Conservation (phyloP, 2,888 invertebrate genomes). For the Platycheirus rosarum region DNA sequence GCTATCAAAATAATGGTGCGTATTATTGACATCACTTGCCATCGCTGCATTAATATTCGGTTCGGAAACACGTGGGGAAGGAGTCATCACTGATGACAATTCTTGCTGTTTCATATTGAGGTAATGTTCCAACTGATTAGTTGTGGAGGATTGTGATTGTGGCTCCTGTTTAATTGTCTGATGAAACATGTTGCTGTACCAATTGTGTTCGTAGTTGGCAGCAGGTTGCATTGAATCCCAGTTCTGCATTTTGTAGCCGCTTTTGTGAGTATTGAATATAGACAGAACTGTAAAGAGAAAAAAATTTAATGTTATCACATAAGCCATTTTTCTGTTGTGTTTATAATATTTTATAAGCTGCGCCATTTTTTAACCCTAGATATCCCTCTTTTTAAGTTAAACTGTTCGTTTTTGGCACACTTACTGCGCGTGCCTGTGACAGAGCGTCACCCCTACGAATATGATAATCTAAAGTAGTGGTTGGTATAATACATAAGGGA, state of each 20-base stretch:
- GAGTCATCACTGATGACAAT: constrained; percentile 78
- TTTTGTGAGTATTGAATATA: constrained; percentile 15
- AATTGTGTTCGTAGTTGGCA: constrained; percentile 81
- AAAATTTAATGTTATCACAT: not conserved
- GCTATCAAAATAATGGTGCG: constrained; percentile 77
- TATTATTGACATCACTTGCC: constrained; percentile 58
- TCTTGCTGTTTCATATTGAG: constrained; percentile 79
- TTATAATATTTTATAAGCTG: constrained; percentile 23
- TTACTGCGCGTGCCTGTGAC: constrained; percentile 78
- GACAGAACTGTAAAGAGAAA: constrained; percentile 52
- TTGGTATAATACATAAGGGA: constrained; percentile 56
- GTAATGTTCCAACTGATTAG: constrained; percentile 79
- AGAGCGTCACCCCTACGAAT: constrained; percentile 60
- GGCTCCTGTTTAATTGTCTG: constrained; percentile 81
- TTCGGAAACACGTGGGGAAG: constrained; percentile 79
- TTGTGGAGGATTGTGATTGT: constrained; percentile 46
- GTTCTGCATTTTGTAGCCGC: constrained; percentile 80
- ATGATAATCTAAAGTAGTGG: constrained; percentile 25
- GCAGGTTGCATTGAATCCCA: constrained; percentile 80
- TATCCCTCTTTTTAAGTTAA: constrained; percentile 30
- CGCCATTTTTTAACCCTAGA: constrained; percentile 57
- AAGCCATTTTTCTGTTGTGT: constrained; percentile 46
- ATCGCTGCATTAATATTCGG: constrained; percentile 31
- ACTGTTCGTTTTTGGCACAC: constrained; percentile 60
- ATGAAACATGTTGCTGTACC: constrained; percentile 81